Conservation (phyloP, 2,888 invertebrate species). For the Geophilus truncorum region DNA sequence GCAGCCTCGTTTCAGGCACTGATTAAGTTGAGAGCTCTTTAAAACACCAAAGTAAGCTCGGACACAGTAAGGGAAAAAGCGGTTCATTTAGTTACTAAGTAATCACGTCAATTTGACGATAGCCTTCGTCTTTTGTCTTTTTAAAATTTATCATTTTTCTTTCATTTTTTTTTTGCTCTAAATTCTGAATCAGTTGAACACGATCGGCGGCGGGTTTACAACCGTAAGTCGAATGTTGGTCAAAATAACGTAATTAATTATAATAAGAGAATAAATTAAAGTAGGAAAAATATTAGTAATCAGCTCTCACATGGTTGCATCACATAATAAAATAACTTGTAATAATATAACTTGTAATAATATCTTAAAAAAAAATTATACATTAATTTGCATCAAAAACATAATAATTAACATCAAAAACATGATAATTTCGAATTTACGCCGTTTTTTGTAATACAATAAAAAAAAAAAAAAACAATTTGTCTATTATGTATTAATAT, state of each 20-base stretch:
- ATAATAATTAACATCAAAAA: too few relatives aligned
- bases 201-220: conserved; percentile 19
- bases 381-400: too few relatives aligned
- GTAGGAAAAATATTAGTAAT: not conserved
- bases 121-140: not conserved
- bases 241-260: conserved; percentile 18
- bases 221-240: conserved; percentile 11
- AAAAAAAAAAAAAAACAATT: too few relatives aligned
- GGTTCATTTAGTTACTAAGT: conserved; percentile 15
- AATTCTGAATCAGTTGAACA: conserved; percentile 9
- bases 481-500: too few relatives aligned
- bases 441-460: too few relatives aligned
- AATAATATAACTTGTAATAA: too few relatives aligned
- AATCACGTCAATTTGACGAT: conserved; percentile 19
- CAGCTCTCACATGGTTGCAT: not conserved
- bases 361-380: too few relatives aligned
- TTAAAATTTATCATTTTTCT: not conserved
- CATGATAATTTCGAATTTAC: too few relatives aligned
- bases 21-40: conserved; percentile 5
- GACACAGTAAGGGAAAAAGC: not conserved
- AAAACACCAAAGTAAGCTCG: not conserved
- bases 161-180: not conserved
- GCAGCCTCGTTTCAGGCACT: conserved; percentile 23
- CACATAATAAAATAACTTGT: too few relatives aligned
- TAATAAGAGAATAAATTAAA: not conserved